phyloP scores from a whole-genome alignment of 2,888 invertebrate species.

The Drosophila affinis region DNA sequence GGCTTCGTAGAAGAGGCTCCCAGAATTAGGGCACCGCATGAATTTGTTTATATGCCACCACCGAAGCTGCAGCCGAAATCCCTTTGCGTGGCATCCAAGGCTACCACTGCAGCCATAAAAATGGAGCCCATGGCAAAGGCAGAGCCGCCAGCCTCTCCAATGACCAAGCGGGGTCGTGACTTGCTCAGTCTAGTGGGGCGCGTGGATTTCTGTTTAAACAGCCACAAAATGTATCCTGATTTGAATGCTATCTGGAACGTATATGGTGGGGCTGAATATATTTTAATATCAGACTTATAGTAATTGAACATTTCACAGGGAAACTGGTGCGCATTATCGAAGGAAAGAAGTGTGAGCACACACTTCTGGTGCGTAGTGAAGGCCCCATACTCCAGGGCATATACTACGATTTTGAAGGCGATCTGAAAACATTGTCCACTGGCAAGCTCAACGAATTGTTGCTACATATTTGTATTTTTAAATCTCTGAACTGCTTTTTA shows the following conservation, averaged over 20 bases:
- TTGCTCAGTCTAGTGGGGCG: constrained; percentile 71
- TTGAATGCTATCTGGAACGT: constrained; percentile 78
- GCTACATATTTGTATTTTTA: background rate
- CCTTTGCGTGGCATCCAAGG: constrained; percentile 2
- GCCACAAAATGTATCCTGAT: constrained; percentile 64
- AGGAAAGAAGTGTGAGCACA: constrained; percentile 75
- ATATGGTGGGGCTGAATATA: constrained; percentile 67
- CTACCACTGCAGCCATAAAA: constrained; percentile 10
- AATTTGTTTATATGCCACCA: constrained; percentile 40
- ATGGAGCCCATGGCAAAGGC: constrained; percentile 16
- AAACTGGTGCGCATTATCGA: constrained; percentile 72
- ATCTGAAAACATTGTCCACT: constrained; percentile 40
- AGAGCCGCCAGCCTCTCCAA: constrained; percentile 33
- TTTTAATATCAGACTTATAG: background rate
- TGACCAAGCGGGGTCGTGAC: constrained; percentile 58
- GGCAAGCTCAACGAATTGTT: constrained; percentile 32
- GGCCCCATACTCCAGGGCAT: constrained; percentile 81
- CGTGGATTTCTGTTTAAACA: constrained; percentile 77
- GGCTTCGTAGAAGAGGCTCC: constrained; percentile 57
- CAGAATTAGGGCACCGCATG: constrained; percentile 37
- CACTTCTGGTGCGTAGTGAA: constrained; percentile 72
- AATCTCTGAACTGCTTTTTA: constrained; percentile 33
- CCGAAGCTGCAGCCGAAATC: constrained; percentile 28
- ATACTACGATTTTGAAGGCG: constrained; percentile 77
- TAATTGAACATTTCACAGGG: constrained; percentile 56